These are phyloP conservation scores for Mugil cephalus DNA, from an alignment of 2,113 vertebrate species.

Conservation along the genomic window DNA sequence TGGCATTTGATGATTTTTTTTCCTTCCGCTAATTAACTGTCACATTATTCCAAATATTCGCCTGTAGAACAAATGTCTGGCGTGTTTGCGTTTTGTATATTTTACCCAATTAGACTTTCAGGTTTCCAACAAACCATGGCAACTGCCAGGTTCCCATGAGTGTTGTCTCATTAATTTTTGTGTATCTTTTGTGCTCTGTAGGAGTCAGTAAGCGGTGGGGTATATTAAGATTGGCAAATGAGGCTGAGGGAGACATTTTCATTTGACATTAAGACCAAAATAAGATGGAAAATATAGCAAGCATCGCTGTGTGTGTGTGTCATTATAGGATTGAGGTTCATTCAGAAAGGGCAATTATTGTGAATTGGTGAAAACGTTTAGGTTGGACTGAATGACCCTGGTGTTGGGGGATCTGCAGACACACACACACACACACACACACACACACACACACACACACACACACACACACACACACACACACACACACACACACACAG, in stretches of 20 bases:
- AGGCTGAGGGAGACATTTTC: background rate
- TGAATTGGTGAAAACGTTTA: background rate
- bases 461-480: slow-evolving; percentile 16
- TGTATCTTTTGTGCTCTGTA: background rate
- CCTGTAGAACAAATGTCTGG: background rate
- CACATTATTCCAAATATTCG: slow-evolving; percentile 22
- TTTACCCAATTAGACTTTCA: background rate
- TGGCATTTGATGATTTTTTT: slow-evolving; percentile 39
- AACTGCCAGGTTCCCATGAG: too few relatives aligned
- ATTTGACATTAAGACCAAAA: background rate
- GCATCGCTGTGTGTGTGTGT: background rate
- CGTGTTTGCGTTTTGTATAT: background rate
- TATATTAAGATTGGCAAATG: background rate
- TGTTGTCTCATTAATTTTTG: background rate
- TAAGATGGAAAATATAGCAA: background rate
- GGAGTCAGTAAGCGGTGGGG: background rate
- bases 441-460: slow-evolving; percentile 9
- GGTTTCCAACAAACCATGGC: too few relatives aligned
- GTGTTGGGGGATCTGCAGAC: slow-evolving; percentile 41
- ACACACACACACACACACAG: slow-evolving; percentile 15
- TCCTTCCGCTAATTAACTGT: slow-evolving; percentile 40
- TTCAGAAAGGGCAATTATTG: slow-evolving; percentile 1
- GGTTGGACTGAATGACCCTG: slow-evolving; percentile 26
- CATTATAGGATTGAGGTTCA: background rate
- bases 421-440: slow-evolving; percentile 15